phyloP scores from a whole-genome alignment of 2,797 vertebrate species.

The Gobio occitaniae region DNA sequence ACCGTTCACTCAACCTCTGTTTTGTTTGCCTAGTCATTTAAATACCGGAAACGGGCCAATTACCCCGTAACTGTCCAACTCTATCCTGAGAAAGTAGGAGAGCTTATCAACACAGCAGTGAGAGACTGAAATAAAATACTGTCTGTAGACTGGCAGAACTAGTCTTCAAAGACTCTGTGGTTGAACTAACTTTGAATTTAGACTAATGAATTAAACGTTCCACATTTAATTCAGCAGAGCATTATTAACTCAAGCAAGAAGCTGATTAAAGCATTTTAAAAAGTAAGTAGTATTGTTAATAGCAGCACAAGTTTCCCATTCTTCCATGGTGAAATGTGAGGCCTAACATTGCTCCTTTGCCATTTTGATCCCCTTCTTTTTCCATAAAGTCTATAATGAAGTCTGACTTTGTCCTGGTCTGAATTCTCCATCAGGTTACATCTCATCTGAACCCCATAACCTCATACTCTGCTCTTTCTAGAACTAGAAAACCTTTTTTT shows the following conservation, averaged over 20 bases:
- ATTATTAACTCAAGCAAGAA: not conserved
- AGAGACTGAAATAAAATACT: conserved; percentile 32
- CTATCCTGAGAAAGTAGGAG: conserved; percentile 53
- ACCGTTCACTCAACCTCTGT: conserved; percentile 65
- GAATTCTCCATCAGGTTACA: conserved; percentile 43
- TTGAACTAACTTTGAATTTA: conserved; percentile 21
- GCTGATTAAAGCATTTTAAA: not conserved
- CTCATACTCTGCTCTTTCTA: conserved; percentile 40
- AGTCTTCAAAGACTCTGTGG: conserved; percentile 28
- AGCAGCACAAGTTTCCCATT: not conserved
- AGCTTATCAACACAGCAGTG: conserved; percentile 65
- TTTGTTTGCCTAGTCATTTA: conserved; percentile 65
- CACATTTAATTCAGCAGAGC: not conserved
- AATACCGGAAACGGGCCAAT: conserved; percentile 70
- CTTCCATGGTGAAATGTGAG: conserved; percentile 39
- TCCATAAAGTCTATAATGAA: conserved; percentile 67
- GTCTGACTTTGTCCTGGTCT: conserved; percentile 54
- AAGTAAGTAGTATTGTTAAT: not conserved
- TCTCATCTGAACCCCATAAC: conserved; percentile 16
- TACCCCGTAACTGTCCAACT: conserved; percentile 54
- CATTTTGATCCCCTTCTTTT: conserved; percentile 59
- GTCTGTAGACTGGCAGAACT: not conserved
- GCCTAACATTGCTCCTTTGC: conserved; percentile 32
- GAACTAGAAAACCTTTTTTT: not conserved
- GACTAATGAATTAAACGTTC: not conserved